Conservation (phyloP, 2,797 vertebrate genomes). For the Triplophysa bombifrons region DNA sequence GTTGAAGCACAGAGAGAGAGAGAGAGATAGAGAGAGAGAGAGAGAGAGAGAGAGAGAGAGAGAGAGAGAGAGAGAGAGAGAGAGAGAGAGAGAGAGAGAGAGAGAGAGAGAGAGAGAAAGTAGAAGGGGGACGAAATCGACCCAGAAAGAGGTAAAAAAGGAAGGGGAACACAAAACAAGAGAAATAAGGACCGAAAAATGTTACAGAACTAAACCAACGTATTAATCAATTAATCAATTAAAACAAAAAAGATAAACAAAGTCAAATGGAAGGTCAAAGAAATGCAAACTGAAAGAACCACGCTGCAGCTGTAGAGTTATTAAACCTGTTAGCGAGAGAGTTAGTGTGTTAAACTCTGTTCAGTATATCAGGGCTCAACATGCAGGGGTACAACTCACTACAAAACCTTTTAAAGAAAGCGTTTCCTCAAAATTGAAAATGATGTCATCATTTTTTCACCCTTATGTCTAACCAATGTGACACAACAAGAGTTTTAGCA, state of each 20-base stretch:
- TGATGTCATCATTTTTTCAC: background rate
- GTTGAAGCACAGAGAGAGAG: constrained; percentile 39
- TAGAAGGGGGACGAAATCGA: constrained; percentile 66
- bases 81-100: constrained; percentile 66
- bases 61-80: constrained; percentile 47
- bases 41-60: constrained; percentile 66
- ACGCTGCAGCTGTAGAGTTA: constrained; percentile 28
- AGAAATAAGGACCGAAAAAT: constrained; percentile 82
- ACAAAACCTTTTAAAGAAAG: constrained; percentile 33
- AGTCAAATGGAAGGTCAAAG: constrained; percentile 41
- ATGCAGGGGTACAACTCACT: constrained; percentile 20
- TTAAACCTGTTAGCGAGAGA: constrained; percentile 41
- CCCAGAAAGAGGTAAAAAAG: constrained; percentile 69
- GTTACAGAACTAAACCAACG: constrained; percentile 64
- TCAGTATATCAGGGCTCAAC: constrained; percentile 12
- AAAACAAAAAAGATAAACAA: constrained; percentile 63
- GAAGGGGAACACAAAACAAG: constrained; percentile 83
- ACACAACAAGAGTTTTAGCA: background rate
- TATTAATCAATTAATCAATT: constrained; percentile 66
- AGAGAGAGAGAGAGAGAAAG: constrained; percentile 34
- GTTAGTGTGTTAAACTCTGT: constrained; percentile 48
- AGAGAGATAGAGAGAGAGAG: constrained; percentile 73
- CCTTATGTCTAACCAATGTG: background rate
- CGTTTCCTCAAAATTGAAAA: constrained; percentile 14
- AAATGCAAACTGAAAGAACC: constrained; percentile 59